Base-by-base conservation (phyloP, 2,113 vertebrate genomes). In the Clarias batrachus region DNA sequence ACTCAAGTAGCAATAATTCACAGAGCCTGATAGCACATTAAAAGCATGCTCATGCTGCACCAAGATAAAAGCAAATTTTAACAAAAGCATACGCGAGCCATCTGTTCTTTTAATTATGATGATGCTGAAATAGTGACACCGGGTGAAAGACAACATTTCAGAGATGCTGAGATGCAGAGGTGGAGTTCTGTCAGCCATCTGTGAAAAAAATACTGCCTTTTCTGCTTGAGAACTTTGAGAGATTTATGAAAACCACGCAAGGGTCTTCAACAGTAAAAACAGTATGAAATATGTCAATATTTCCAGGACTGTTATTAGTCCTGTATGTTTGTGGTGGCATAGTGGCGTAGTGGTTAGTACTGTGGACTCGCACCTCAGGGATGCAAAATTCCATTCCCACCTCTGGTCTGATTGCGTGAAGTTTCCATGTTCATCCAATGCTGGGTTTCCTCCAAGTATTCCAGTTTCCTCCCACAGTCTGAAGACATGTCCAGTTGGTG, bases 1-100 rank as follows among this genome's bases (percentile, higher is more conserved):
- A 94, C 93, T 90, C 89, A 86, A 88, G 62, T 91, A 90, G 93
- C 90, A 90, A 89, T 88, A 62, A 85, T 89, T 88, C 73, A 90
- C 77, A 90, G 59, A 90, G 71, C 89, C 83, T 89, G 89, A 90
- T 74, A 84, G 86, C 91, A n/a, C 86, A 90, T 65, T 60, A 41
- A 66, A 74, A 81, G 65, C 27, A 62, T n/a, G 17, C 86, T 80
- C 82, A 73, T 87, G 89, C 76, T 71, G 78, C 89, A 91, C 90
- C 78, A 78, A 91, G 92, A 93, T 74, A 17, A 79, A 82, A 89
- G 89, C 86, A 91, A 86, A 59, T 85, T 92, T 89, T 89, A 91
- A 92, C 89, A 90, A 90, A 88, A 89, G 85, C 81, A 90, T 83
- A 86, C 84, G 87, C 19, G 10, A 62, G 65, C 78, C 78, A 73